A percentile compares a stretch with the other conserved stretches of the same genome.
phyloP scores from a whole-genome alignment of 2,888 invertebrate genomes.

The Stenodera caucasica region DNA sequence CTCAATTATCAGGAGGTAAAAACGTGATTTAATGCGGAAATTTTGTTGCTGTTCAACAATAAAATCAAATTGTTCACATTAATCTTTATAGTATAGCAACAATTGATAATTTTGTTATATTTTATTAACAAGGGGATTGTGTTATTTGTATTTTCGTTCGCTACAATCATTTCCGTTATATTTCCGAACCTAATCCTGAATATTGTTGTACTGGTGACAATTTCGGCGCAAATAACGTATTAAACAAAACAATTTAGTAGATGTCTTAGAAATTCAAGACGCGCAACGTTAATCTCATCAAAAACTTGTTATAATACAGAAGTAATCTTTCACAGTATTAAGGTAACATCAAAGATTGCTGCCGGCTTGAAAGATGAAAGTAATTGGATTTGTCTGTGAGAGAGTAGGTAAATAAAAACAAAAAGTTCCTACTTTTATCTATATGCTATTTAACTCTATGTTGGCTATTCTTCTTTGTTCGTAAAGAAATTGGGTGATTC shows the following conservation, averaged over 20 bases:
- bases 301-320: constrained; percentile 56
- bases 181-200: background rate
- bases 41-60: background rate
- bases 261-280: constrained; percentile 41
- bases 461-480: background rate
- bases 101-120: background rate
- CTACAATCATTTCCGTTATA: constrained; percentile 8
- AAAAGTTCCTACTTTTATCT: constrained; percentile 19
- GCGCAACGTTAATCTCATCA: constrained; percentile 52
- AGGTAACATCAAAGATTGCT: constrained; percentile 52
- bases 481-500: background rate
- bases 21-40: background rate
- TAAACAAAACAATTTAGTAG: constrained; percentile 46
- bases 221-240: constrained; percentile 31
- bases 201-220: constrained; percentile 19
- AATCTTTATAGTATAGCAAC: background rate
- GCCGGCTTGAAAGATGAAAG: constrained; percentile 47
- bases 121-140: background rate
- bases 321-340: constrained; percentile 53
- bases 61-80: background rate
- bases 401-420: constrained; percentile 29
- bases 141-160: background rate
- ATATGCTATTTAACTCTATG: constrained; percentile 20
- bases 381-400: constrained; percentile 49
- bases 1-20: background rate